These are phyloP conservation scores for Taurulus bubalis DNA, from an alignment of 2,113 vertebrate genomes.

Conservation along the genomic window DNA sequence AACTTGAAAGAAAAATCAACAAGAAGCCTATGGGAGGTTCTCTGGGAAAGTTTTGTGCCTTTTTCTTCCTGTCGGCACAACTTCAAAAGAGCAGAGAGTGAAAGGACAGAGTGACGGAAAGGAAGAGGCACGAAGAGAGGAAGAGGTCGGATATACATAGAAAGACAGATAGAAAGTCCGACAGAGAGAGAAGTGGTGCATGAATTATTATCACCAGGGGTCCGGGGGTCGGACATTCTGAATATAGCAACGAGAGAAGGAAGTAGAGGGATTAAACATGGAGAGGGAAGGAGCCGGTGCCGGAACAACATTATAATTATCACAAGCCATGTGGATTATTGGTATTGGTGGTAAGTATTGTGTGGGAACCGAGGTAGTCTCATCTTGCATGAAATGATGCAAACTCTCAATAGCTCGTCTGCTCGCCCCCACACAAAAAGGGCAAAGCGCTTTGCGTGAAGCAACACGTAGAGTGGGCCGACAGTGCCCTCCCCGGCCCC, in stretches of 20 bases:
- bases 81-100: conserved; percentile 70
- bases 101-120: conserved; percentile 82
- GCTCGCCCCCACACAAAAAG: conserved; percentile 61
- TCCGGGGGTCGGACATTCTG: conserved; percentile 34
- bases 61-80: conserved; percentile 72
- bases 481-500: conserved; percentile 53
- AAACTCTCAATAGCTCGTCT: conserved; percentile 86
- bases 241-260: conserved; percentile 59
- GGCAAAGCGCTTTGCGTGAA: conserved; percentile 61
- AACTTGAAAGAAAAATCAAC: conserved; percentile 83
- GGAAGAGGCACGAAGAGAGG: conserved; percentile 67
- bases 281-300: conserved; percentile 73
- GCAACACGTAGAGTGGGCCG: conserved; percentile 50
- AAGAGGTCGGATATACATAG: conserved; percentile 47
- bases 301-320: conserved; percentile 86
- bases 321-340: conserved; percentile 89
- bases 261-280: conserved; percentile 26
- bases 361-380: conserved; percentile 91
- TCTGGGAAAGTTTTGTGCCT: conserved; percentile 71
- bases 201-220: conserved; percentile 64
- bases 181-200: conserved; percentile 70
- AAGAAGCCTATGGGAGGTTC: conserved; percentile 72
- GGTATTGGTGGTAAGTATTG: conserved; percentile 84
- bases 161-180: conserved; percentile 20
- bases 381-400: conserved; percentile 89